These are phyloP conservation scores for Luidia sarsii DNA, from an alignment of 53 echinoderm and acorn worm genomes.

Conservation along the genomic window DNA sequence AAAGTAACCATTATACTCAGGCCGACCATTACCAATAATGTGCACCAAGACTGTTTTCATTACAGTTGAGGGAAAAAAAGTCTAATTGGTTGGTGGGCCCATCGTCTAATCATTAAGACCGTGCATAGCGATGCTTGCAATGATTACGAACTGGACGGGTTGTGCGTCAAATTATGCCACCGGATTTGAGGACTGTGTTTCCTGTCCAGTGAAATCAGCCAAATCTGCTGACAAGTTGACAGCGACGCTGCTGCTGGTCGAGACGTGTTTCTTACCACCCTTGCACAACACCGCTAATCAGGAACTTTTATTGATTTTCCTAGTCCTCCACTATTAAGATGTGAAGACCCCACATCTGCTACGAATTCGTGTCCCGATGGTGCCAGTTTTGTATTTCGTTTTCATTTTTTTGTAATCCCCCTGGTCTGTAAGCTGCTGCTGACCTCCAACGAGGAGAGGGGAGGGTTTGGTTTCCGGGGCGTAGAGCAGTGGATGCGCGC, in stretches of 20 bases:
- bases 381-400: background rate
- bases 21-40: too few relatives aligned
- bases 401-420: constrained; percentile 48
- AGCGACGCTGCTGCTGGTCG: constrained; percentile 8
- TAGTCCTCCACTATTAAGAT: too few relatives aligned
- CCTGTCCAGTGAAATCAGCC: constrained; percentile 18
- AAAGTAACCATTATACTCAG: too few relatives aligned
- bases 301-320: too few relatives aligned
- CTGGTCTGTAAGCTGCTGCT: background rate
- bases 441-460: too few relatives aligned
- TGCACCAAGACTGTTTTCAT: too few relatives aligned
- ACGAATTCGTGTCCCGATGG: constrained; percentile 36
- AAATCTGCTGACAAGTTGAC: constrained; percentile 30
- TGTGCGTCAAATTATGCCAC: background rate
- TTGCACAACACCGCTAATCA: constrained; percentile 15
- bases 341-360: background rate
- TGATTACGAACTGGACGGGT: background rate
- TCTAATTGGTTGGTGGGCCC: too few relatives aligned
- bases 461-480: too few relatives aligned
- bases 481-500: too few relatives aligned
- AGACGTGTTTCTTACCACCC: constrained; percentile 36
- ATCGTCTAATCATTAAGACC: too few relatives aligned
- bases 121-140: too few relatives aligned
- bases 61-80: too few relatives aligned
- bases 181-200: constrained; percentile 12